These are phyloP conservation scores for Radopholus similis DNA, from an alignment of 1,140 invertebrate species.

Conservation along the genomic window DNA sequence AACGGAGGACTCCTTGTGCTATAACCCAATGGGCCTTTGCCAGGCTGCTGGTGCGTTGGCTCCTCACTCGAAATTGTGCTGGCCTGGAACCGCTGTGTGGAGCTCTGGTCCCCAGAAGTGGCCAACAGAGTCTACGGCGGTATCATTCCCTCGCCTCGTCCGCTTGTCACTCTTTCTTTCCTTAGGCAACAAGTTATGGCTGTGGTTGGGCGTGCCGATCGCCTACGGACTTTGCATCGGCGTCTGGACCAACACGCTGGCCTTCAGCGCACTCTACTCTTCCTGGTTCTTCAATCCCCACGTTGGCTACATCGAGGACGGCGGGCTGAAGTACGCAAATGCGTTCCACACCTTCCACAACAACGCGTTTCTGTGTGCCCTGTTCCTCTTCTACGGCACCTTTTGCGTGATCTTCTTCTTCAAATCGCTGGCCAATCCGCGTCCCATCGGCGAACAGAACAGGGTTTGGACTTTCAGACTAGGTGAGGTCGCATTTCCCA, in stretches of 20 bases:
- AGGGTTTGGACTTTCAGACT: too few relatives aligned
- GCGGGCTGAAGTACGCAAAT: not conserved
- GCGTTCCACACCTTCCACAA: not conserved
- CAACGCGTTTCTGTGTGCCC: not conserved
- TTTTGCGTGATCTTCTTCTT: too few relatives aligned
- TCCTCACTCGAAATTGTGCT: not conserved
- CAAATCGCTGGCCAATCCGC: too few relatives aligned
- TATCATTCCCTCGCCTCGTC: not conserved
- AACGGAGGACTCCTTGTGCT: not conserved
- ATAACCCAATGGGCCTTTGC: not conserved
- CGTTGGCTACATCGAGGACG: too few relatives aligned
- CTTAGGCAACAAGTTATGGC: too few relatives aligned
- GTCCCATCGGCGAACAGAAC: too few relatives aligned
- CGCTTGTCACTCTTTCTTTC: not conserved
- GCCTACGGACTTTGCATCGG: constrained; percentile 3
- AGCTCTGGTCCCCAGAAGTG: not conserved
- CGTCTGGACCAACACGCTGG: not conserved
- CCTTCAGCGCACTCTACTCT: constrained; percentile 9
- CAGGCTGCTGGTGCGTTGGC: constrained; percentile 6
- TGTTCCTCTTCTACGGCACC: too few relatives aligned
- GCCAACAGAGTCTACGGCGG: not conserved
- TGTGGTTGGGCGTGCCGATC: constrained; percentile 7
- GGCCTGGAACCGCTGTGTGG: constrained; percentile 5
- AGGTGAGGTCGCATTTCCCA: too few relatives aligned
- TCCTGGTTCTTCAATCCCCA: too few relatives aligned